Evolutionary conservation across 1,140 invertebrate species (phyloP), one percentile per base, ranked within the genome.

Genomic region (Diorhabda elongata): DNA sequence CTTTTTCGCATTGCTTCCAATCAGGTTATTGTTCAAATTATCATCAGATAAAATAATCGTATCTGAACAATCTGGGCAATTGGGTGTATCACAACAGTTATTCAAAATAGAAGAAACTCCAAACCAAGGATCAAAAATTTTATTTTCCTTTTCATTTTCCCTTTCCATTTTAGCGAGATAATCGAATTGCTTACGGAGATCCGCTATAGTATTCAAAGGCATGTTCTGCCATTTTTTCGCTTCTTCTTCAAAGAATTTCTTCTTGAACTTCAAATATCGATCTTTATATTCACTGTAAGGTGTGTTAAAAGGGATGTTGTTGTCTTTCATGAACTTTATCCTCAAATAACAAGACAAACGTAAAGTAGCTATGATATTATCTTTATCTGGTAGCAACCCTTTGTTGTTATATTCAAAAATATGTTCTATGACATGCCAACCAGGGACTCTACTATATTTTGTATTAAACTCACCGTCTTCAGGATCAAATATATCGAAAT

Each of bases 381-480:
- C 60, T 52, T 71, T 68, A 56, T 74, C 73, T 5, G 73, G 73
- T 52, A 74, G 52, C 41, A 71, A 42, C 42, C 73, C 71, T 42
- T 63, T 65, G 57, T 70, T 65, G 59, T 74, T 74, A 59, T 74
- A 69, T 42, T 71, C 65, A 58, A 74, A 71, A 9, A 71, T 7
- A 42, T 70, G 65, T 26, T 47, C 58, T 8, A 71, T 70, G 58
- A 61, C 63, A 59, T 71, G 65, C 42, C 45, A 71, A 6, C 61
- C 66, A 44, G 70, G 70, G 26, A 71, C 58, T 62, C 63, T 44
- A 6, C 66, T 66, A 58, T 71, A 64, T 45, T 70, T 69, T n/a
- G 68, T 70, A 56, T 74, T 74, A 52, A 65, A 71, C 58, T 74
- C 73, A 45, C 64, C 68, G n/a, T 74, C 73, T n/a, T 65, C 64